Conservation (phyloP, 2,113 vertebrate genomes). For the Hylia prasina region DNA sequence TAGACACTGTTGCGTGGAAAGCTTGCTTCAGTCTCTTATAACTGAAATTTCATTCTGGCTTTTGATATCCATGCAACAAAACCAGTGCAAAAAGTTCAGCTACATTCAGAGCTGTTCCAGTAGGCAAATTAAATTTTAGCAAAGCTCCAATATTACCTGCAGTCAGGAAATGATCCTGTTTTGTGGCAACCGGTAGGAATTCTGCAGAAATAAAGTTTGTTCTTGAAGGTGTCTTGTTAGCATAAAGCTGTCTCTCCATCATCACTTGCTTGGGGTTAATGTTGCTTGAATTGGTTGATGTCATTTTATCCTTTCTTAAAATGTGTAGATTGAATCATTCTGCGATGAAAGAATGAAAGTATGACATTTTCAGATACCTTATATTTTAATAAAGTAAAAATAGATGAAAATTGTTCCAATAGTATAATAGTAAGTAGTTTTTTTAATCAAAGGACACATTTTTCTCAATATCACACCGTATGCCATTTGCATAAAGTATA, state of each 20-base stretch:
- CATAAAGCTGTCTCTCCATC: background rate
- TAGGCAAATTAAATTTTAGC: background rate
- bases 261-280: background rate
- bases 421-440: background rate
- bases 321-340: background rate
- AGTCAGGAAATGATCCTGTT: background rate
- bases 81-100: background rate
- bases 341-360: background rate
- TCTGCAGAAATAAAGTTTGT: background rate
- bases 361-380: background rate
- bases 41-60: background rate
- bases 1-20: background rate
- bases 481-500: background rate
- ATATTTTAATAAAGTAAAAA: background rate
- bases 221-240: background rate
- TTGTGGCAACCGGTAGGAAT: background rate
- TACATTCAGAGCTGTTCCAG: background rate
- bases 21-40: background rate
- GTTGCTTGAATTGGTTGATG: conserved; percentile 9
- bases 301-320: background rate
- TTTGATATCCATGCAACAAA: background rate
- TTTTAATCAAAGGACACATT: background rate
- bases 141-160: background rate
- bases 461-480: background rate
- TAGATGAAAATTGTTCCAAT: background rate